Conservation (phyloP, 2,888 invertebrate genomes). For the Tetrapedia diversipes region DNA sequence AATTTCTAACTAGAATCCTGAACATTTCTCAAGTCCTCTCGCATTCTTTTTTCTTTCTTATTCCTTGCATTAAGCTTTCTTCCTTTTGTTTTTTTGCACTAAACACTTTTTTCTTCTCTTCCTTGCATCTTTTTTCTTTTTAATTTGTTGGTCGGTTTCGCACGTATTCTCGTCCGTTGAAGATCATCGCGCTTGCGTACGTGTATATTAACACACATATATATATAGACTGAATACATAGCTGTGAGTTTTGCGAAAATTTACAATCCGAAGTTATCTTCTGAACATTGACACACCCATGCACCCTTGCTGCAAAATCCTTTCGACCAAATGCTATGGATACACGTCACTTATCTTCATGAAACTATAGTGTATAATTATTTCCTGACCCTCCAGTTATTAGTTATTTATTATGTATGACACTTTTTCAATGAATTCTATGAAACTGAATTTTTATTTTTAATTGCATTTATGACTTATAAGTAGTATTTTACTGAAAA, state of each 20-base stretch:
- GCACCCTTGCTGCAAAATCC: constrained; percentile 13
- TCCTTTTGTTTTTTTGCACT: neutral
- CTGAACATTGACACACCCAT: constrained; percentile 26
- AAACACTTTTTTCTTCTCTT: constrained; percentile 5
- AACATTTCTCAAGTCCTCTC: constrained; percentile 6
- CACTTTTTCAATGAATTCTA: too few species aligned
- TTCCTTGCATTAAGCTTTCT: neutral
- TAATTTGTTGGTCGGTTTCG: constrained; percentile 60
- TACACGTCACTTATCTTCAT: too few species aligned
- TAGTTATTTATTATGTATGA: too few species aligned
- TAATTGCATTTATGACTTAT: too few species aligned
- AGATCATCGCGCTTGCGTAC: constrained; percentile 22
- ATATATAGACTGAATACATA: constrained; percentile 24
- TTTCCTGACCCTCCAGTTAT: too few species aligned
- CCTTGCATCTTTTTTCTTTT: neutral
- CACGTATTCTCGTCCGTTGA: constrained; percentile 41
- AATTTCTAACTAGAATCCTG: constrained; percentile 71
- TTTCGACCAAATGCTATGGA: constrained; percentile 7
- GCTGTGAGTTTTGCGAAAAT: constrained; percentile 35
- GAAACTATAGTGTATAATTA: too few species aligned
- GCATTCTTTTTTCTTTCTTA: neutral
- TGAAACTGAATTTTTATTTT: too few species aligned
- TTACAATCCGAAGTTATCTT: constrained; percentile 30
- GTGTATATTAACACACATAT: constrained; percentile 22
- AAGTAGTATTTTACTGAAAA: too few species aligned